Evolutionary conservation across 2,888 invertebrate species (phyloP).

Genomic region (Rotaria macrura): DNA sequence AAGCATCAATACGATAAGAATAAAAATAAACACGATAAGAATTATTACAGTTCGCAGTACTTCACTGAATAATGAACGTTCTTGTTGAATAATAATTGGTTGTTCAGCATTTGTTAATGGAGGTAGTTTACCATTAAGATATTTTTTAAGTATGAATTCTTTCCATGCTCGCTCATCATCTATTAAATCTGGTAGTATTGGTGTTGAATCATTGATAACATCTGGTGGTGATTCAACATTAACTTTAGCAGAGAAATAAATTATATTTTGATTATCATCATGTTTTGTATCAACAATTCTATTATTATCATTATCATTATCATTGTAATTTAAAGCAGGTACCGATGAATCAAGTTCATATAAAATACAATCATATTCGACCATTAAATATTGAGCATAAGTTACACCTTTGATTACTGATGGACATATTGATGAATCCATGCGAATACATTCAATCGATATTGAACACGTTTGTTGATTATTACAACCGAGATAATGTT

Average conservation of each 20-base stretch:
- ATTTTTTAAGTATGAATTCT: background rate
- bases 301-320: background rate
- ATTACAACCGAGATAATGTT: background rate
- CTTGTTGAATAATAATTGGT: background rate
- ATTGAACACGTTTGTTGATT: background rate
- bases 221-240: background rate
- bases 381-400: background rate
- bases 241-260: background rate
- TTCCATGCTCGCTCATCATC: background rate
- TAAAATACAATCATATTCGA: slow-evolving; percentile 6
- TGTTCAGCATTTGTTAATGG: background rate
- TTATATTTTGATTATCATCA: background rate
- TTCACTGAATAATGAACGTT: background rate
- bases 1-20: background rate
- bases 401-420: background rate
- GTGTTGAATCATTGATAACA: background rate
- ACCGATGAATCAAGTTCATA: background rate
- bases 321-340: background rate
- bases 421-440: background rate
- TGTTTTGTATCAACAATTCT: background rate
- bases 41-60: background rate
- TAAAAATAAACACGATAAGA: background rate
- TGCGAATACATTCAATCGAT: background rate
- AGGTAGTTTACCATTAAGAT: background rate
- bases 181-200: background rate